Evolutionary conservation across 2,113 vertebrate genomes (phyloP).

Genomic region (Pungitius pungitius): DNA sequence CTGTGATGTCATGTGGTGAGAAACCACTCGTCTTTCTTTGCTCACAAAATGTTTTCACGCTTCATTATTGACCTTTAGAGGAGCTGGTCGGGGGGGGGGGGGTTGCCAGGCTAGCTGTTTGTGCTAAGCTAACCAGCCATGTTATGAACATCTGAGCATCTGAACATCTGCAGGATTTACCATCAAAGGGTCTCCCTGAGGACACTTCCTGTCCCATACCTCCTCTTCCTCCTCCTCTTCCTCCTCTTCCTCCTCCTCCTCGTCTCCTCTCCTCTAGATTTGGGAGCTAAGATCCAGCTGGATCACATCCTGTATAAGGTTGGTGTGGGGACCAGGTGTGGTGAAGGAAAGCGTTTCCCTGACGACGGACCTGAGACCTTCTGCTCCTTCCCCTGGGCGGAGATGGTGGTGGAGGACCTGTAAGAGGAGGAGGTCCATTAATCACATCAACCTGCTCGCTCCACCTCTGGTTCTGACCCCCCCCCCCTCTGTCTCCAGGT

Average conservation of each 20-base stretch:
- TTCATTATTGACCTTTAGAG: neutral
- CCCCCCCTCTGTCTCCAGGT: conserved; percentile 25
- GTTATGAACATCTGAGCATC: neutral
- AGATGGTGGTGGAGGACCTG: conserved; percentile 77
- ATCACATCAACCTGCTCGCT: neutral
- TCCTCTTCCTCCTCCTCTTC: too few relatives aligned
- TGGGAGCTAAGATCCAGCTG: conserved; percentile 61
- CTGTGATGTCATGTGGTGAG: conserved; percentile 64
- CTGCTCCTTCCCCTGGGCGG: conserved; percentile 72
- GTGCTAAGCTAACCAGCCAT: neutral
- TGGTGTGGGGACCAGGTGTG: conserved; percentile 67
- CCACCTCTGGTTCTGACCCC: neutral
- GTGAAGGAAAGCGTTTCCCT: conserved; percentile 58
- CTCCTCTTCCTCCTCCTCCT: neutral
- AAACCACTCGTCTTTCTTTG: neutral
- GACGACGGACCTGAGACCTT: conserved; percentile 60
- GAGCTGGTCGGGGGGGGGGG: neutral
- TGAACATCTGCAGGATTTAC: neutral
- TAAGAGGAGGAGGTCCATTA: conserved; percentile 36
- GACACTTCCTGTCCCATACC: neutral
- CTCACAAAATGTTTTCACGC: neutral
- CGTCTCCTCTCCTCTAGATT: conserved; percentile 40
- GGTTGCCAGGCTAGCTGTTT: neutral
- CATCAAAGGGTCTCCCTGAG: neutral
- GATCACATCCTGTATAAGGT: conserved; percentile 74